phyloP scores from a whole-genome alignment of 2,888 invertebrate species.

The Spodoptera picta region DNA sequence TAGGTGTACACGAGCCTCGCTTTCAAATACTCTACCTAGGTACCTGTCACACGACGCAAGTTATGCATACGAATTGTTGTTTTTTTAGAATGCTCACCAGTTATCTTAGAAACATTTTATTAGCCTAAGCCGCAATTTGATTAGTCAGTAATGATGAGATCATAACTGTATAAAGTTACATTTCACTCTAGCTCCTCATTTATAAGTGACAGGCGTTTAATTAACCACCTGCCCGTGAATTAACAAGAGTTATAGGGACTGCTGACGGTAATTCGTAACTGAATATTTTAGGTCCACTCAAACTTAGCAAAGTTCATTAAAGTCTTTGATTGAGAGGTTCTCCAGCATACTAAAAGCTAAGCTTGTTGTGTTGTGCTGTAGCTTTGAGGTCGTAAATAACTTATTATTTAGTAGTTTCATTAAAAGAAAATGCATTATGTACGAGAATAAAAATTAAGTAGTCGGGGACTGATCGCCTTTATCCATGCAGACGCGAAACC shows the following conservation, averaged over 20 bases:
- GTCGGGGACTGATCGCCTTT: too few relatives aligned
- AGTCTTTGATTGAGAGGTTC: constrained; percentile 78
- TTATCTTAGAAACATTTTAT: constrained; percentile 6
- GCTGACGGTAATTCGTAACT: constrained; percentile 78
- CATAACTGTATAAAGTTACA: constrained; percentile 14
- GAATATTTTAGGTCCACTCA: constrained; percentile 86
- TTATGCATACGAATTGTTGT: too few relatives aligned
- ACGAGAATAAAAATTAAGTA: too few relatives aligned
- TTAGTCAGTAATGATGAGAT: constrained; percentile 7
- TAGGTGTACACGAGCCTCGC: neutral
- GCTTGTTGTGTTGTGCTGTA: constrained; percentile 2
- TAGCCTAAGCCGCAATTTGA: constrained; percentile 8
- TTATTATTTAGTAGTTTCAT: too few relatives aligned
- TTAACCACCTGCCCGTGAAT: constrained; percentile 53
- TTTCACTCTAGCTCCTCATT: constrained; percentile 31
- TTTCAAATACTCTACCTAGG: constrained; percentile 2
- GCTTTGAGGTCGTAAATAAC: constrained; percentile 3
- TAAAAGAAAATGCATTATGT: too few relatives aligned
- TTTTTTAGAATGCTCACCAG: too few relatives aligned
- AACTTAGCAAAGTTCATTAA: constrained; percentile 84
- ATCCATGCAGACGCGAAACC: too few relatives aligned
- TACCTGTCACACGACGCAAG: neutral
- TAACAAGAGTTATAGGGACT: constrained; percentile 64
- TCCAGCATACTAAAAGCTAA: constrained; percentile 42
- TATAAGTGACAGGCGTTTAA: constrained; percentile 51